Evolutionary conservation across 2,113 vertebrate genomes (phyloP), one percentile per base, ranked within the genome.

Genomic region (Zosterops japonicus): DNA sequence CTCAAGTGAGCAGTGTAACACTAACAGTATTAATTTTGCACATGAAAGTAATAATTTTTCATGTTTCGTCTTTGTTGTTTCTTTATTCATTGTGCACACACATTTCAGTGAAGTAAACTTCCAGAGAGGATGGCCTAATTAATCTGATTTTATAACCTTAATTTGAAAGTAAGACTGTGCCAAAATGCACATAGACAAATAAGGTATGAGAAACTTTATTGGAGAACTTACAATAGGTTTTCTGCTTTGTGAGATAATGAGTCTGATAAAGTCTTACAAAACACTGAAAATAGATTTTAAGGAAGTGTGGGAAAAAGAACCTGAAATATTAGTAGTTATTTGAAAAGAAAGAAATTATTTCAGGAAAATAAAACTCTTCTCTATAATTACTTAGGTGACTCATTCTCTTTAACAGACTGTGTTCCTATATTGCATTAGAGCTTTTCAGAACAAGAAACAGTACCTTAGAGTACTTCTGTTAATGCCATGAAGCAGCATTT

Each of bases 31-130:
- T 52, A 44, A 65, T 52, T 59, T 74, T 52, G 23, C 52, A 57
- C 8, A 18, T 14, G n/a, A 24, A 8, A 33, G 33, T 19, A 68
- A 41, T 67, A 35, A 49, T 63, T 74, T 70, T 52, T 84, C 8
- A 12, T 59, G 8, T 36, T 89, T 89, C 31, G n/a, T n/a, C 1
- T n/a, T 50, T 36, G 3, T 19, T 47, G 2, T 9, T 76, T 10
- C 68, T 20, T 64, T 72, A 23, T 33, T 60, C 0, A 0, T 35
- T 11, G 13, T 59, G 22, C 41, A 42, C 9, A 44, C 3, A 41
- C 1, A 3, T 49, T 8, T 80, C 25, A 55, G 5, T 17, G 25
- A 63, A 68, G 28, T 3, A 35, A 50, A 35, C 1, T n/a, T 70
- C 23, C 15, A 13, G 21, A 52, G 22, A 68, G 3, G 5, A 15